phyloP scores from a whole-genome alignment of 2,888 invertebrate species.

The Herminia tarsipennalis region DNA sequence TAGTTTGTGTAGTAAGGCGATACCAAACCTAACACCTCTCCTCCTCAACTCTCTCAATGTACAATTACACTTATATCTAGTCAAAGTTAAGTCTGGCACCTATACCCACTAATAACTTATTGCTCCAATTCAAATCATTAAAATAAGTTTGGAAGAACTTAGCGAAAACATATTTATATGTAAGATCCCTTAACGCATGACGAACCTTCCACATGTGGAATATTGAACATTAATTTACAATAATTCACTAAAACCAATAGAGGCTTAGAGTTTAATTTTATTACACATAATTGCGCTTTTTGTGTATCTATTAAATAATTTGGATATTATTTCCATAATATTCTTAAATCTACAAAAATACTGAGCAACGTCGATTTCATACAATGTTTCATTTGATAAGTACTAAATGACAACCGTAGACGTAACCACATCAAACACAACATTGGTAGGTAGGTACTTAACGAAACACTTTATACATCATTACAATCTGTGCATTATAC shows the following conservation, averaged over 20 bases:
- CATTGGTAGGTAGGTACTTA: constrained; percentile 55
- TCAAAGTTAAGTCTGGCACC: constrained; percentile 64
- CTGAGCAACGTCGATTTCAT: constrained; percentile 81
- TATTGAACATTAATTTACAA: constrained; percentile 52
- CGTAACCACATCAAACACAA: constrained; percentile 63
- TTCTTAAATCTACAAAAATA: constrained; percentile 83
- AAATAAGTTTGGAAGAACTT: constrained; percentile 67
- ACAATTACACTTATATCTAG: constrained; percentile 57
- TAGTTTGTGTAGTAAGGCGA: constrained; percentile 40
- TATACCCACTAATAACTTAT: constrained; percentile 59
- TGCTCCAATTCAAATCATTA: constrained; percentile 54
- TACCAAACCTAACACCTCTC: constrained; percentile 43
- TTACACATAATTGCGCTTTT: constrained; percentile 65
- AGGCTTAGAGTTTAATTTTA: constrained; percentile 55
- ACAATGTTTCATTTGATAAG: constrained; percentile 65
- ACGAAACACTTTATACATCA: constrained; percentile 64
- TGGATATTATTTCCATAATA: constrained; percentile 70
- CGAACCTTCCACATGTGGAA: constrained; percentile 39
- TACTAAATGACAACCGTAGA: constrained; percentile 61
- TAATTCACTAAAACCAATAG: constrained; percentile 62
- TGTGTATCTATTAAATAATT: constrained; percentile 72
- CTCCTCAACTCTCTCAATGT: constrained; percentile 48
- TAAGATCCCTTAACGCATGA: constrained; percentile 43
- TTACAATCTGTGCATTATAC: constrained; percentile 68
- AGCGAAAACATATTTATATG: constrained; percentile 47